Evolutionary conservation across 2,113 vertebrate species (phyloP).

Genomic region (Mustela lutreola): DNA sequence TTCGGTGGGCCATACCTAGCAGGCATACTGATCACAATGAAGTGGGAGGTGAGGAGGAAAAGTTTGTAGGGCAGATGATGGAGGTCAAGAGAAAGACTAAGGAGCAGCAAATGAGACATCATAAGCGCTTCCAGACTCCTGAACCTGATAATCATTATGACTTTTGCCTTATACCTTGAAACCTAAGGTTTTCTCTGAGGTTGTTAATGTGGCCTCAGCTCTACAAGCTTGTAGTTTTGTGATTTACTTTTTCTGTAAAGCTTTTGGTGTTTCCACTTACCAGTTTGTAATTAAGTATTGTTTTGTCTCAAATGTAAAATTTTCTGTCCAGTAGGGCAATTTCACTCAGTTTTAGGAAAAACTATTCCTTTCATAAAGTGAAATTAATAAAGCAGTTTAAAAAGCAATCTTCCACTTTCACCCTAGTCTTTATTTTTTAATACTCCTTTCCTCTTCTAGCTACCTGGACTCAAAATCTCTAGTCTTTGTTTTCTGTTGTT

Average conservation of each 20-base stretch:
- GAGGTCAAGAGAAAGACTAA: conserved; percentile 67
- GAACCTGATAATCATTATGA: conserved; percentile 78
- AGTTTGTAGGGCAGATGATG: conserved; percentile 31
- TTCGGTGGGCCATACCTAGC: conserved; percentile 64
- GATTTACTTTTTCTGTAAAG: conserved; percentile 42
- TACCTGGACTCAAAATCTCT: neutral
- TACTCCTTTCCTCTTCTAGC: neutral
- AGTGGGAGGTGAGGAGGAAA: conserved; percentile 48
- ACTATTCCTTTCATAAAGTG: conserved; percentile 48
- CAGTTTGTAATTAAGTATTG: conserved; percentile 43
- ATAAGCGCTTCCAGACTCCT: conserved; percentile 61
- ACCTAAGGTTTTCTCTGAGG: neutral
- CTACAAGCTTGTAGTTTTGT: conserved; percentile 54
- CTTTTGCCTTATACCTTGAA: conserved; percentile 79
- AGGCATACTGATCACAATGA: conserved; percentile 53
- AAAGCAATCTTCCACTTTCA: conserved; percentile 43
- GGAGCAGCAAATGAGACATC: conserved; percentile 61
- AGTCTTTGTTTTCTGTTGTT: neutral
- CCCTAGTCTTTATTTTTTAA: neutral
- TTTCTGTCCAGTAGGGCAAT: conserved; percentile 32
- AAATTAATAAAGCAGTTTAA: conserved; percentile 71
- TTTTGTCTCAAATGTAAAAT: conserved; percentile 17
- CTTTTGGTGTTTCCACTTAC: conserved; percentile 54
- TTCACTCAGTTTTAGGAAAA: conserved; percentile 22
- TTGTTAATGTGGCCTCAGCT: neutral